Evolutionary conservation across 2,797 vertebrate species (phyloP).

Genomic region (Pelochelys cantorii): DNA sequence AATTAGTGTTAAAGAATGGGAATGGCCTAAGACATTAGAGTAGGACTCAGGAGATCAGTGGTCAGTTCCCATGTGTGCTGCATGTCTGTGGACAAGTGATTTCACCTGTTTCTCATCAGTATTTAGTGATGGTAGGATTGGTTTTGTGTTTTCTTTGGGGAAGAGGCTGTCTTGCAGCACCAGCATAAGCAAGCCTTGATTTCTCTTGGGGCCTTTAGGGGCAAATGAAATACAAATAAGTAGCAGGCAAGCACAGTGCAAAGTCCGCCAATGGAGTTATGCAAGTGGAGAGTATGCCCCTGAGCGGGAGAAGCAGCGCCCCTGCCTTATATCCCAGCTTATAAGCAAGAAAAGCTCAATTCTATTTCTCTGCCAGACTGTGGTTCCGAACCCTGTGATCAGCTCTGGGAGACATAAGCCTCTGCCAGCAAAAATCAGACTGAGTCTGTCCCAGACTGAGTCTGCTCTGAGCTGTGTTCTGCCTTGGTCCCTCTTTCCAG

Average conservation of each 20-base stretch:
- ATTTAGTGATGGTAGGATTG: accelerated
- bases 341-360: not conserved
- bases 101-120: not conserved
- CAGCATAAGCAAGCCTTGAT: not conserved
- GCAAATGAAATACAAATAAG: not conserved
- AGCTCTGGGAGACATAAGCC: not conserved
- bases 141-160: not conserved
- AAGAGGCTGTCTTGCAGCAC: not conserved
- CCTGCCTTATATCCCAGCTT: not conserved
- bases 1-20: not conserved
- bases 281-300: not conserved
- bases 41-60: accelerated
- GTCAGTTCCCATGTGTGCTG: not conserved
- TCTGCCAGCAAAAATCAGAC: not conserved
- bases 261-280: not conserved
- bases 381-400: not conserved
- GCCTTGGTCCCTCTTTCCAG: not conserved
- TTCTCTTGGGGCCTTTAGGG: not conserved
- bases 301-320: not conserved
- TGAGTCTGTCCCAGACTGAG: not conserved
- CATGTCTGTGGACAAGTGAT: not conserved
- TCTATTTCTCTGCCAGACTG: not conserved
- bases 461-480: not conserved
- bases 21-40: not conserved
- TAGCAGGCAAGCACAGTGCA: not conserved